Percentiles rank a stretch among this genome's conserved stretches.
These are phyloP conservation scores for Ploceus nigricollis DNA, from an alignment of 2,113 vertebrate genomes.

Conservation along the genomic window DNA sequence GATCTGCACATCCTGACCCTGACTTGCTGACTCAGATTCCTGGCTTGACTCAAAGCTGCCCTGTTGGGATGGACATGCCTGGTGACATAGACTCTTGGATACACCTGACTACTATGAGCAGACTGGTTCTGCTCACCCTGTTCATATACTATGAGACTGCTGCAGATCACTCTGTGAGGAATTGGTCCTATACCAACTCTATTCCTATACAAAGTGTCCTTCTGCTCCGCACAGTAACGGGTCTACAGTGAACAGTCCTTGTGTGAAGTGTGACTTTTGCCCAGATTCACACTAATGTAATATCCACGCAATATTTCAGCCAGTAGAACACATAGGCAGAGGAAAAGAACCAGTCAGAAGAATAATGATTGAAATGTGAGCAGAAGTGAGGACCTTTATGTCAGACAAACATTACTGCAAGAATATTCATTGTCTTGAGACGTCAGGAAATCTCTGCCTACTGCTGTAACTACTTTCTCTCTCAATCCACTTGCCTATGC, in stretches of 20 bases:
- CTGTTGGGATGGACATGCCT: background rate
- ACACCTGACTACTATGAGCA: background rate
- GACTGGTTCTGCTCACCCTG: background rate
- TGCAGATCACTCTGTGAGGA: background rate
- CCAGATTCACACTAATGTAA: background rate
- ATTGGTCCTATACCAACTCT: background rate
- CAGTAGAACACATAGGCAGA: background rate
- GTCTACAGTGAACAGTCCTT: background rate
- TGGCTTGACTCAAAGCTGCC: background rate
- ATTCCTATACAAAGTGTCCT: background rate
- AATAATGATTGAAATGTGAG: background rate
- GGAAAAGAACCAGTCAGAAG: background rate
- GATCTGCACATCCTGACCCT: background rate
- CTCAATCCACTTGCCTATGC: background rate
- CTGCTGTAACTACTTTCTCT: background rate
- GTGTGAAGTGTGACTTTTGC: background rate
- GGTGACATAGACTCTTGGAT: too few species aligned
- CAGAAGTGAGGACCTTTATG: background rate
- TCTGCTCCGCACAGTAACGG: background rate
- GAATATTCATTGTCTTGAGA: background rate
- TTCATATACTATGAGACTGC: too few species aligned
- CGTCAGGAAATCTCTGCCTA: background rate
- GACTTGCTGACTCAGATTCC: background rate
- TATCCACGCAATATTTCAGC: accelerated
- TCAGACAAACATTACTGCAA: background rate